Evolutionary conservation across 1,140 invertebrate genomes (phyloP).

Genomic region (Achroia grisella): DNA sequence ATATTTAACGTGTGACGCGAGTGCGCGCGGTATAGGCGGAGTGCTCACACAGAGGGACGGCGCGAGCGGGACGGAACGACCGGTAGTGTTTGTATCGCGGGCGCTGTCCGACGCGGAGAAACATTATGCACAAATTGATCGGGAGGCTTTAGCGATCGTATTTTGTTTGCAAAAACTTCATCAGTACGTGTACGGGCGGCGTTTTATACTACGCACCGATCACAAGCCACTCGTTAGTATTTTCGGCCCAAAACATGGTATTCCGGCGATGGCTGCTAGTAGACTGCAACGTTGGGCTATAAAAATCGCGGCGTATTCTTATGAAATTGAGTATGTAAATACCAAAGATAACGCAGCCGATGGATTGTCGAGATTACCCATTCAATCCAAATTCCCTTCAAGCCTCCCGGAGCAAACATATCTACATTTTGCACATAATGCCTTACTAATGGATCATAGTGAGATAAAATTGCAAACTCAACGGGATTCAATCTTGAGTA

Average conservation of each 20-base stretch:
- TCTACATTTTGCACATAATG: slow-evolving; percentile 17
- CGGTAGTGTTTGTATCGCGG: slow-evolving; percentile 11
- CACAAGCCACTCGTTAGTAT: slow-evolving; percentile 21
- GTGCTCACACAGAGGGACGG: slow-evolving; percentile 55
- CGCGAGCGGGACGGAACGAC: slow-evolving; percentile 19
- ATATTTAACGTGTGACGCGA: slow-evolving; percentile 67
- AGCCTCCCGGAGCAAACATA: slow-evolving; percentile 1
- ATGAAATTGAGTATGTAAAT: slow-evolving; percentile 22
- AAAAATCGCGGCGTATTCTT: slow-evolving; percentile 23
- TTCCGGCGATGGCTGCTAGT: slow-evolving; percentile 20
- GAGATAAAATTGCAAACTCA: slow-evolving; percentile 14
- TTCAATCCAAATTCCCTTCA: not conserved
- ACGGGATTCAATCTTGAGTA: slow-evolving; percentile 21
- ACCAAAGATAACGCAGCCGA: slow-evolving; percentile 12
- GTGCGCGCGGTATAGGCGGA: slow-evolving; percentile 56
- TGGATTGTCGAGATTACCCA: slow-evolving; percentile 26
- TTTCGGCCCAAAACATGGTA: slow-evolving; percentile 32
- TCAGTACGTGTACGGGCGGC: slow-evolving; percentile 17
- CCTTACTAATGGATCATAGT: slow-evolving; percentile 17
- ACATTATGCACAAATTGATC: slow-evolving; percentile 17
- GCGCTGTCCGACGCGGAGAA: slow-evolving; percentile 11
- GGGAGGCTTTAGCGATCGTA: slow-evolving; percentile 18
- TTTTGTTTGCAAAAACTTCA: slow-evolving; percentile 17
- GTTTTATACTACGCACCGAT: slow-evolving; percentile 12
- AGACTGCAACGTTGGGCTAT: slow-evolving; percentile 31